Conservation (phyloP, 2,113 vertebrate species). For the Epinephelus cyanopodus region DNA sequence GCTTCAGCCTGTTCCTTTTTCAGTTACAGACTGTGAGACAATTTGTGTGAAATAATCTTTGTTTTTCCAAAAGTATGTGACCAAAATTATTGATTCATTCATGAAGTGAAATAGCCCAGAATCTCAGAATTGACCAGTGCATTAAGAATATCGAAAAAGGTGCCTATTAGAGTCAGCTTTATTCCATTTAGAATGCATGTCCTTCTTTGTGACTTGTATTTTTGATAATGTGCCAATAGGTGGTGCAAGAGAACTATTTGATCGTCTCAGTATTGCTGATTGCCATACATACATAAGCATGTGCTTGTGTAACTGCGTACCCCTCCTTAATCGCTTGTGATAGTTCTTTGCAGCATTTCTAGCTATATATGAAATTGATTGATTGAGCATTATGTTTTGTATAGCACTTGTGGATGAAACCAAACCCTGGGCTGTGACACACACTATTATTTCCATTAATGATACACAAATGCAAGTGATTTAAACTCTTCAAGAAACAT, state of each 20-base stretch:
- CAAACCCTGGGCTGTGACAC: neutral
- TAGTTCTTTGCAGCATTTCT: neutral
- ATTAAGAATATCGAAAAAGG: no score
- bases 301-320: neutral
- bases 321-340: neutral
- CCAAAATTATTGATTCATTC: no score
- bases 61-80: no score
- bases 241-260: conserved; percentile 59
- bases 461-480: neutral
- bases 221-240: conserved; percentile 46
- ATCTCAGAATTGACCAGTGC: no score
- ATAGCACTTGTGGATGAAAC: neutral
- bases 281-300: neutral
- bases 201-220: neutral
- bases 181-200: neutral
- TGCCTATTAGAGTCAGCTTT: no score
- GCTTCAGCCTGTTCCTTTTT: no score
- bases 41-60: no score
- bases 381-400: neutral
- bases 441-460: neutral
- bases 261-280: neutral
- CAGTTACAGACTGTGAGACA: no score
- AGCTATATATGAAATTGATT: neutral
- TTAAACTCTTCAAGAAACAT: neutral
- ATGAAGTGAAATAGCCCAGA: no score